Evolutionary conservation across 2,113 vertebrate species (phyloP).

Genomic region (Columba janthina): DNA sequence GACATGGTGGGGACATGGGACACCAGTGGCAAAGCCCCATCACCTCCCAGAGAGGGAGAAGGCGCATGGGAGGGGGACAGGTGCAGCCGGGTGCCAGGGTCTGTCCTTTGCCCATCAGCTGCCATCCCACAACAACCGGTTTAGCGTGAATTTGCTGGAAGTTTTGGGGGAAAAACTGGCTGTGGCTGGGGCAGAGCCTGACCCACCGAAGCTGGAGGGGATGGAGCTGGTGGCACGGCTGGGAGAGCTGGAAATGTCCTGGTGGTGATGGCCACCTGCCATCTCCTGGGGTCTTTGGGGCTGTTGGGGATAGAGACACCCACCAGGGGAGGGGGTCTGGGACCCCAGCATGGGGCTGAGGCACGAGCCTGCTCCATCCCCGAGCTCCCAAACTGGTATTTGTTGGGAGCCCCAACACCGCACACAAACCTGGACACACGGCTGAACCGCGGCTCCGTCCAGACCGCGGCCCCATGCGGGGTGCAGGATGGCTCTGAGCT

Average conservation of each 20-base stretch:
- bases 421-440: neutral
- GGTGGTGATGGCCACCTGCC: rapidly evolving
- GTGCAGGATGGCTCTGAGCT: neutral
- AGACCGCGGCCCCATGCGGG: neutral
- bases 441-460: too few species aligned
- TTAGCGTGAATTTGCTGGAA: neutral
- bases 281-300: neutral
- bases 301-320: neutral
- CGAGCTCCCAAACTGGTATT: rapidly evolving
- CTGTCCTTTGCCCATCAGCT: too few species aligned
- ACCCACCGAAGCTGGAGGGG: rapidly evolving
- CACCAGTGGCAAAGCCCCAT: too few species aligned
- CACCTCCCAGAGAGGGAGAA: too few species aligned
- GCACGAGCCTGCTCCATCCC: rapidly evolving
- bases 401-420: neutral
- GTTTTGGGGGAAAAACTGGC: neutral
- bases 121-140: neutral
- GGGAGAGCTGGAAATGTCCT: neutral
- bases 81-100: too few species aligned
- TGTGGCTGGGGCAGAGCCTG: rapidly evolving
- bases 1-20: neutral
- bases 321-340: rapidly evolving
- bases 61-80: too few species aligned
- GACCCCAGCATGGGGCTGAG: neutral
- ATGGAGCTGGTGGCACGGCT: rapidly evolving